Evolutionary conservation across 2,888 invertebrate genomes (phyloP).

Genomic region (Cacoxenus indagator): DNA sequence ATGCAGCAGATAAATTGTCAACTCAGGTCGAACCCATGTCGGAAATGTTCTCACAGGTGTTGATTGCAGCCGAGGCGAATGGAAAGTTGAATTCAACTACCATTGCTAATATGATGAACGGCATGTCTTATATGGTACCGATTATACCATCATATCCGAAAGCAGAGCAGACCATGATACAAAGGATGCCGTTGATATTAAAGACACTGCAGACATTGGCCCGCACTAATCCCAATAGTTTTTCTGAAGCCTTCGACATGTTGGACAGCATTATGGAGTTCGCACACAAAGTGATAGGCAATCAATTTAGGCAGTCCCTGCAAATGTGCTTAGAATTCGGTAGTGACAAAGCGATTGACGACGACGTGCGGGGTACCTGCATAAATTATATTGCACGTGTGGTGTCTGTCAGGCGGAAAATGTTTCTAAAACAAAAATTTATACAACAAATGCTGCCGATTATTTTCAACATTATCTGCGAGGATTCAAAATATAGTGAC

Average conservation of each 20-base stretch:
- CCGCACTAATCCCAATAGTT: constrained; percentile 73
- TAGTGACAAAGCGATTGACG: constrained; percentile 73
- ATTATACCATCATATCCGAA: constrained; percentile 75
- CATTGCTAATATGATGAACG: constrained; percentile 71
- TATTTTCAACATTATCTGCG: constrained; percentile 79
- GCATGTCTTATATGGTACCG: constrained; percentile 78
- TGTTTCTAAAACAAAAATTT: constrained; percentile 78
- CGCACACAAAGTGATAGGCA: constrained; percentile 68
- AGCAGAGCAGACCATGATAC: constrained; percentile 73
- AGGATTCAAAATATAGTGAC: constrained; percentile 72
- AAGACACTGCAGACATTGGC: constrained; percentile 76
- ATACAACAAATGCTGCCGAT: constrained; percentile 78
- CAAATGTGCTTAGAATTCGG: constrained; percentile 78
- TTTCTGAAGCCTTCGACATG: constrained; percentile 67
- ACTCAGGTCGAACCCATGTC: constrained; percentile 76
- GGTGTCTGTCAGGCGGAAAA: constrained; percentile 80
- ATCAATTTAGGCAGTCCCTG: constrained; percentile 76
- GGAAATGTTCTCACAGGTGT: constrained; percentile 70
- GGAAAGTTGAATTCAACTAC: constrained; percentile 67
- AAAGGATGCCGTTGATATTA: constrained; percentile 76
- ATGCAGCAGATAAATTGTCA: constrained; percentile 78
- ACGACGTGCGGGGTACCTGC: constrained; percentile 78
- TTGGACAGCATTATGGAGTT: constrained; percentile 68
- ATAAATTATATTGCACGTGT: constrained; percentile 78
- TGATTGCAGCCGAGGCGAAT: constrained; percentile 61